Evolutionary conservation across 2,888 invertebrate genomes (phyloP).

Genomic region (Protonemura montana): DNA sequence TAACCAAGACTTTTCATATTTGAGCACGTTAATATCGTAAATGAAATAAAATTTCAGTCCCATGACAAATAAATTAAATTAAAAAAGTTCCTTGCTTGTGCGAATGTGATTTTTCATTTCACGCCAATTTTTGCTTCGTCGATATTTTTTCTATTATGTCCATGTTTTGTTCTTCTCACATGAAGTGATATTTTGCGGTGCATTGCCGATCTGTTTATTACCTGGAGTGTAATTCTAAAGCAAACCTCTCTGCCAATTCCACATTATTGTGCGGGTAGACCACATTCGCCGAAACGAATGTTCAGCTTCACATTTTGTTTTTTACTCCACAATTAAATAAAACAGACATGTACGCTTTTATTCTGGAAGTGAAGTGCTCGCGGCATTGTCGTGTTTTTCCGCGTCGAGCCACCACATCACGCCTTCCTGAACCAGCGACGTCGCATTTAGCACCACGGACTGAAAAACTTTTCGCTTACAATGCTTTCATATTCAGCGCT

Average conservation of each 20-base stretch:
- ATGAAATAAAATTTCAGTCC: neutral
- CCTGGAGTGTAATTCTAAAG: neutral
- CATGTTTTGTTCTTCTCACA: neutral
- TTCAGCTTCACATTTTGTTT: neutral
- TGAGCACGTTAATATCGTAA: neutral
- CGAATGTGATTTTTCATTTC: neutral
- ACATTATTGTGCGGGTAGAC: neutral
- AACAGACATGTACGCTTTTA: neutral
- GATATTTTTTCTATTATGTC: neutral
- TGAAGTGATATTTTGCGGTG: slow-evolving; percentile 1
- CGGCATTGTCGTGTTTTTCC: neutral
- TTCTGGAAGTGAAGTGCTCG: neutral
- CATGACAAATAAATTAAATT: neutral
- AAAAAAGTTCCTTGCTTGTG: neutral
- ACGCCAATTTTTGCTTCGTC: neutral
- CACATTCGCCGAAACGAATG: neutral
- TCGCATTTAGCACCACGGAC: neutral
- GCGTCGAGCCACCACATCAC: neutral
- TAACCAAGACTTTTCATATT: slow-evolving; percentile 27
- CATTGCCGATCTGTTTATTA: neutral
- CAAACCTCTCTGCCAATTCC: neutral
- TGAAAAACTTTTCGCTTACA: neutral
- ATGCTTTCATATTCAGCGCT: neutral
- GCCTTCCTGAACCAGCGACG: neutral
- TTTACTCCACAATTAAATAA: neutral